Evolutionary conservation across 2,888 invertebrate species (phyloP), one percentile per base, ranked within the genome.

Genomic region (Anticlea derivata): DNA sequence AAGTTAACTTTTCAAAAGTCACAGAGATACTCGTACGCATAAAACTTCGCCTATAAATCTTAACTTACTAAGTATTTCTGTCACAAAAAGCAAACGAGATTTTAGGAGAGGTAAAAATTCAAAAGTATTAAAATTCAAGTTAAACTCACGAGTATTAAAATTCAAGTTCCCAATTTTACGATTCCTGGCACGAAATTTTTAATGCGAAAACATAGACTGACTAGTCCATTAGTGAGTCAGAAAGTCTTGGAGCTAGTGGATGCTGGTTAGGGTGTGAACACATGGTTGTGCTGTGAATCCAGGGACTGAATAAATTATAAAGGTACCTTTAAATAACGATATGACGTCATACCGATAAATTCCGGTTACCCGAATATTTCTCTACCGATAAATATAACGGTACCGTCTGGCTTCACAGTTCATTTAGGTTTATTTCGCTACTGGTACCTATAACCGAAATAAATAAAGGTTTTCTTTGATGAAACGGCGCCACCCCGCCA

Each of bases 221-320:
- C 52, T 49, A 74, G 71, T 79, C 83, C 84, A 86, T 86, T 86
- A 86, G 80, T 77, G 77, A 79, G 75, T 69, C 70, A 48, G 70
- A 63, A 55, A 62, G 65, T 68, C 65, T 72, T 73, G 69, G 66
- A 65, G 67, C 58, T 47, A 62, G 59, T 61, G 48, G 52, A 50
- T 55, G 52, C 59, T 54, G 48, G 3, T 55, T 50, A 55, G 37
- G 59, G 50, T 37, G 23, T 23, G 8, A 8, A 34, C 33, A 30
- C 49, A 44, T 26, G n/a, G 24, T 46, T 34, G 4, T 7, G 12
- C 2, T 20, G 0, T 8, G 17, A 17, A 17, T 4, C n/a, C n/a
- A n/a, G n/a, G 4, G 4, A 17, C 17, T 17, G 17, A 17, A 17
- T n/a, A n/a, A n/a, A n/a, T n/a, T n/a, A n/a, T n/a, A n/a, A n/a